A percentile compares a stretch with the other conserved stretches of the same genome.
phyloP scores from a whole-genome alignment of 2,888 invertebrate genomes.

The Cataglyphis albicans region DNA sequence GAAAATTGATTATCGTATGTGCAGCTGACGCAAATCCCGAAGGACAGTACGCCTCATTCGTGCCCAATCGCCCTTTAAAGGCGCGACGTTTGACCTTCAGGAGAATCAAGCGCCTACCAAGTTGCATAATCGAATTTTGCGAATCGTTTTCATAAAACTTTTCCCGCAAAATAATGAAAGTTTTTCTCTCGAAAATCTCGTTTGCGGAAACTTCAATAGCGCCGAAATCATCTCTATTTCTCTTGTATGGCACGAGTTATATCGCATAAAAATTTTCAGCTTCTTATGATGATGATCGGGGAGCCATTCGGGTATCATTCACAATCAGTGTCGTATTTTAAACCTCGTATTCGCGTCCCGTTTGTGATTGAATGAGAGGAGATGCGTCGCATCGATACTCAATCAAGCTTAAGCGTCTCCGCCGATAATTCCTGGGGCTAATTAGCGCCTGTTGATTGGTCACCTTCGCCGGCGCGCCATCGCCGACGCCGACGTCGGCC shows the following conservation, averaged over 20 bases:
- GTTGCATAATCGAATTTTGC: not conserved
- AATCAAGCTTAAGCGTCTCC: constrained; percentile 4
- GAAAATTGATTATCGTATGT: not conserved
- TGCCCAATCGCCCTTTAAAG: constrained; percentile 27
- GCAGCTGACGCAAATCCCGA: not conserved
- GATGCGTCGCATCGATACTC: not conserved
- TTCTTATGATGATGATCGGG: not conserved
- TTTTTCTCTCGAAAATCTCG: not conserved
- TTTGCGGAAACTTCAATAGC: constrained; percentile 6
- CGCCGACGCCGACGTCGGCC: constrained; percentile 41
- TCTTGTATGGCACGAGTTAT: not conserved
- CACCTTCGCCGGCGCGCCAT: constrained; percentile 68
- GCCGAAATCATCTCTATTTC: not conserved
- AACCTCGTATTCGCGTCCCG: not conserved
- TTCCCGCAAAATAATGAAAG: not conserved
- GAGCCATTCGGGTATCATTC: not conserved
- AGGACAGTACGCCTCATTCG: not conserved
- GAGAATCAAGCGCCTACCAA: not conserved
- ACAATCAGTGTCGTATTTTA: not conserved
- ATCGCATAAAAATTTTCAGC: not conserved
- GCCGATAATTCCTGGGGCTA: constrained; percentile 46
- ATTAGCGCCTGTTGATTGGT: constrained; percentile 75
- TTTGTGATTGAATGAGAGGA: not conserved
- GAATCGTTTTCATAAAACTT: not conserved
- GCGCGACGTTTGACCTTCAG: not conserved